Evolutionary conservation across 2,888 invertebrate genomes (phyloP), one percentile per base, ranked within the genome.

Genomic region (Tetropium fuscum): DNA sequence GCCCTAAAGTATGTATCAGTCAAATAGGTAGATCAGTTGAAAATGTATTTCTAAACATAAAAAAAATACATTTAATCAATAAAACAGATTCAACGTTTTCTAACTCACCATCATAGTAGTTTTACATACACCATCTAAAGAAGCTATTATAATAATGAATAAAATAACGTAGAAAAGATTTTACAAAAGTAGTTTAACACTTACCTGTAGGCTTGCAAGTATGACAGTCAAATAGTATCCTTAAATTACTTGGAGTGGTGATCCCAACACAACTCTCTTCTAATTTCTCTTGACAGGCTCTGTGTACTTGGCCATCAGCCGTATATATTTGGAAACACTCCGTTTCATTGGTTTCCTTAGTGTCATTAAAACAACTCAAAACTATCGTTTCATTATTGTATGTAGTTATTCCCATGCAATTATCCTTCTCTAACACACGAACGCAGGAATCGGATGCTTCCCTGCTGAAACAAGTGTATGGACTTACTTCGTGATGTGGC

Each of bases 241-340:
- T 16, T 15, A 36, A 36, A 16, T 36, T 36, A 15, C 36, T 36
- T 16, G 36, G 36, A 3, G 36, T 36, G 16, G 8, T 8, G 13
- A 36, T 15, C 16, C 36, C 36, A 16, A 36, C 15, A 36, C 36
- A 36, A 7, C 36, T 13, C 8, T 36, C 36, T 16, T 36, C 36
- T 15, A 36, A 8, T 16, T 36, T 15, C 8, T 16, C 16, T 16
- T 15, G 15, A 36, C 36, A 36, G 15, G 16, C 2, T 7, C 2
- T 16, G 5, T 36, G 36, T 36, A 36, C 16, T 36, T 36, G 1
- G 7, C 8, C 16, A 6, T 36, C 36, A 36, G 36, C 3, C 8
- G 36, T 36, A 15, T 16, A 36, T 36, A 36, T 36, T 15, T 36
- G 4, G 15, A 36, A 36, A 8, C 36, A 36, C 2, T 8, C 1